Conservation (phyloP, 2,888 invertebrate species). For the Dicycla oo region DNA sequence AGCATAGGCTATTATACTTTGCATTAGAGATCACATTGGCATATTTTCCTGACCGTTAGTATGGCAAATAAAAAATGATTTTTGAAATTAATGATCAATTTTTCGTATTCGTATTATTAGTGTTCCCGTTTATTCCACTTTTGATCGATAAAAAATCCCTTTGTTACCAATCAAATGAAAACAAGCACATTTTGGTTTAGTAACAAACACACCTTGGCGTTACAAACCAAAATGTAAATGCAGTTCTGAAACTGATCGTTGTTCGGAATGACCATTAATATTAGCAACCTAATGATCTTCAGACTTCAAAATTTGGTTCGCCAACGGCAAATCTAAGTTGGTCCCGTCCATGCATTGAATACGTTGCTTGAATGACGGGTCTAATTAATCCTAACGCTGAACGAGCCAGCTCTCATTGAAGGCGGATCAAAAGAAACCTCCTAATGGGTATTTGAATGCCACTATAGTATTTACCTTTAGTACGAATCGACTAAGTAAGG, state of each 20-base stretch:
- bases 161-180: constrained; percentile 65
- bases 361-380: constrained; percentile 80
- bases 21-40: not conserved
- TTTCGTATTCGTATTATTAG: constrained; percentile 15
- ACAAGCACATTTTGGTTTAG: constrained; percentile 64
- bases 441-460: constrained; percentile 88
- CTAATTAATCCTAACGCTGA: constrained; percentile 85
- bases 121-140: constrained; percentile 33
- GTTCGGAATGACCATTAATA: constrained; percentile 61
- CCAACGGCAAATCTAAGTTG: constrained; percentile 67
- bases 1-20: not conserved
- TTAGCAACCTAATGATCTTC: constrained; percentile 57
- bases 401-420: constrained; percentile 78
- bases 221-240: constrained; percentile 51
- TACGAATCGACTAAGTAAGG: constrained; percentile 61
- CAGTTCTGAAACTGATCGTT: constrained; percentile 39
- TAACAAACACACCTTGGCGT: constrained; percentile 62
- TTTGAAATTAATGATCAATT: not conserved
- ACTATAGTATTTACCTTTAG: constrained; percentile 78
- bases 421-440: constrained; percentile 85
- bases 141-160: constrained; percentile 54
- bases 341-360: constrained; percentile 74
- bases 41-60: not conserved
- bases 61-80: not conserved
- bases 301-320: constrained; percentile 57